Evolutionary conservation across 2,888 invertebrate genomes (phyloP), one percentile per base, ranked within the genome.

Genomic region (Pasiphila rectangulata): DNA sequence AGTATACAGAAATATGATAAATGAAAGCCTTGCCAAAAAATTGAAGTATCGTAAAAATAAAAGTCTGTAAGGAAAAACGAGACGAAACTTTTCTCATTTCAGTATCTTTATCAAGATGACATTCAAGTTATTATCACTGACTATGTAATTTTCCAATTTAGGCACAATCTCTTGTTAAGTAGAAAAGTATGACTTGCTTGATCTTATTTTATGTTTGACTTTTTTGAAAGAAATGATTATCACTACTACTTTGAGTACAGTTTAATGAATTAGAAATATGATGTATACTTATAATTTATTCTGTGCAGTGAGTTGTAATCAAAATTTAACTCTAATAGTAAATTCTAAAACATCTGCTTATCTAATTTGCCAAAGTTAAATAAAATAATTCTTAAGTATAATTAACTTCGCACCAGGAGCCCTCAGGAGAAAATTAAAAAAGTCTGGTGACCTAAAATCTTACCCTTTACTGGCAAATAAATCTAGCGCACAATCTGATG

Each of bases 71-170:
- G 17, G 32, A 30, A 30, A 30, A 30, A 30, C 30, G 30, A 16
- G 7, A n/a, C 23, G 23, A 57, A 77, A 76, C 65, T 79, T 79
- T 75, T 67, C 69, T 73, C 71, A 63, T 73, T 71, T 56, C 63
- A 34, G 40, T 50, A 54, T 29, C 34, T 46, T 57, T 70, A 72
- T 75, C 72, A 72, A 68, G 67, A 67, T 70, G 74, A 67, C 66
- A 69, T 73, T 72, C 69, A 62, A 61, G 58, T 67, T 67, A 62
- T 69, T 77, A 79, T 75, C 72, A 70, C 38, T 32, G 17, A 32
- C 32, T 32, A 17, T 30, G 30, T 32, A 32, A 32, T 32, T 32
- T 32, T 32, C 32, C 32, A 32, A 16, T 23, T 45, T 32, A 17
- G 32, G 32, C 16, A 46, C 12, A 46, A 43, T 27, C 37, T 36